Percentiles rank a stretch among this genome's conserved stretches.
Evolutionary conservation across 2,113 vertebrate genomes (phyloP).

Genomic region (Campylomormyrus numenius): DNA sequence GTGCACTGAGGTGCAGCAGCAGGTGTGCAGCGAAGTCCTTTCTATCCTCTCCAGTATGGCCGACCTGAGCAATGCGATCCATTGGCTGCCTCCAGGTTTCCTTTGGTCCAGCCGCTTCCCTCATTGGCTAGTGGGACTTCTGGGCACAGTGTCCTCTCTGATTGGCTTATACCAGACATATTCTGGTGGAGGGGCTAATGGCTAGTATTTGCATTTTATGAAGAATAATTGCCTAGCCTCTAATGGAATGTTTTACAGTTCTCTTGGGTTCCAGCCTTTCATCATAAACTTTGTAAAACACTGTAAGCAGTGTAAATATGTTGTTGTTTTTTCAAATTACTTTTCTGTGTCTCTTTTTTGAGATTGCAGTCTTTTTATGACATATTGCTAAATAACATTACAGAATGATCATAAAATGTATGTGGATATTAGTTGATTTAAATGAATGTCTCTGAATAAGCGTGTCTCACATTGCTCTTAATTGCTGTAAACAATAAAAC

Average conservation of each 20-base stretch:
- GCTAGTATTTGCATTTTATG: neutral
- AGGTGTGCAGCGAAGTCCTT: constrained; percentile 60
- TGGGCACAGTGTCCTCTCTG: constrained; percentile 83
- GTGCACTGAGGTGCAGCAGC: constrained; percentile 34
- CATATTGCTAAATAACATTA: neutral
- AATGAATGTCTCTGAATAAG: neutral
- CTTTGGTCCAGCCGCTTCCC: constrained; percentile 84
- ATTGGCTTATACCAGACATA: constrained; percentile 70
- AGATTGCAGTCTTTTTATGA: neutral
- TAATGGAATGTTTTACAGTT: neutral
- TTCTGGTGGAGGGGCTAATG: constrained; percentile 20
- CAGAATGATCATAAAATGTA: neutral
- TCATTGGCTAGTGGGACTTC: constrained; percentile 81
- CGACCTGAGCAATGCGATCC: constrained; percentile 79
- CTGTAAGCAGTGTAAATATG: neutral
- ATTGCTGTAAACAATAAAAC: neutral
- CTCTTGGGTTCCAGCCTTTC: neutral
- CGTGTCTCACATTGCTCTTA: neutral
- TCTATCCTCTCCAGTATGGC: constrained; percentile 63
- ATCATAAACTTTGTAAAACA: neutral
- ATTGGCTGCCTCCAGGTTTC: constrained; percentile 86
- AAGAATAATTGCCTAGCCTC: neutral
- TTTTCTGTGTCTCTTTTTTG: neutral
- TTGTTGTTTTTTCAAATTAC: neutral
- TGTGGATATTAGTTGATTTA: neutral